These are phyloP conservation scores for Patella depressa DNA, from an alignment of 2,888 invertebrate species.

Conservation along the genomic window DNA sequence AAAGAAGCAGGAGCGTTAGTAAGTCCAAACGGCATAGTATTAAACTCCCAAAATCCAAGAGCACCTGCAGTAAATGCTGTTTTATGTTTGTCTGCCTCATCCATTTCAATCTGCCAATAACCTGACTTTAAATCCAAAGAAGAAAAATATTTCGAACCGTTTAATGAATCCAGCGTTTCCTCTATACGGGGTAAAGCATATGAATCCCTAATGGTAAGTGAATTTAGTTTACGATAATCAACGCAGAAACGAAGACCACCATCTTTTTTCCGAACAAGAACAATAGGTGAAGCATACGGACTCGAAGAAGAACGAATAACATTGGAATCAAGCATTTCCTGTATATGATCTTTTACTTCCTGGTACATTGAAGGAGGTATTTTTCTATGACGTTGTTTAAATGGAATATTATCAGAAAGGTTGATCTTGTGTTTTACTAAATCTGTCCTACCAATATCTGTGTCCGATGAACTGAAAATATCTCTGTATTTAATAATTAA, in stretches of 20 bases:
- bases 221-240: no score
- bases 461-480: no score
- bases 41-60: constrained; percentile 19
- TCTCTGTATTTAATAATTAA: no score
- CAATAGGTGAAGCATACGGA: no score
- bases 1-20: constrained; percentile 31
- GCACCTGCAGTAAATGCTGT: constrained; percentile 32
- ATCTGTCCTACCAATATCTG: constrained; percentile 14
- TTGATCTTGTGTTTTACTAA: constrained; percentile 17
- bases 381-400: constrained; percentile 11
- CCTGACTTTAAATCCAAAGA: constrained; percentile 25
- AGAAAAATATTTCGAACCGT: constrained; percentile 28
- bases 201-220: no score
- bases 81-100: constrained; percentile 26
- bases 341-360: neutral
- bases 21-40: constrained; percentile 24
- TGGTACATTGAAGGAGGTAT: constrained; percentile 14
- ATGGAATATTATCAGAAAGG: constrained; percentile 17
- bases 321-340: no score
- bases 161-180: constrained; percentile 26
- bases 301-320: no score
- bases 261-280: no score
- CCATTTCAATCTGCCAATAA: constrained; percentile 29
- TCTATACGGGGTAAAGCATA: neutral
- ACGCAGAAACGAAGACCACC: no score